Conservation (phyloP, 2,797 vertebrate genomes). For the Cheirogaleus major region DNA sequence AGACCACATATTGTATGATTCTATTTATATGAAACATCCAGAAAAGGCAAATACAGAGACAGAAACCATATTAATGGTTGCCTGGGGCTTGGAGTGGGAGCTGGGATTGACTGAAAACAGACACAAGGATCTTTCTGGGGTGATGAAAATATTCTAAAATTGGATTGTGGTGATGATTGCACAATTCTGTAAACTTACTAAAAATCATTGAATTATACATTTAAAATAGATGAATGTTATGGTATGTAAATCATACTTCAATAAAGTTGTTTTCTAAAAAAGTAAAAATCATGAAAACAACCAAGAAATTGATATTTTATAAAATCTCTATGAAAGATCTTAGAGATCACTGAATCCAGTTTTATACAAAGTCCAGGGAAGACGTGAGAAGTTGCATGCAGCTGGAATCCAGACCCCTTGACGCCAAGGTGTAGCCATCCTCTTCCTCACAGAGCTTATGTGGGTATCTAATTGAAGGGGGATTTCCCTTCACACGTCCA, state of each 20-base stretch:
- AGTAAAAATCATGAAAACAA: neutral
- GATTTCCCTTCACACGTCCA: neutral
- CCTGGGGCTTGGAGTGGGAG: neutral
- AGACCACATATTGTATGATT: neutral
- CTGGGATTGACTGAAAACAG: neutral
- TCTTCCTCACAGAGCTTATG: neutral
- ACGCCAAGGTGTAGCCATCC: neutral
- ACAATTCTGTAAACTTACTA: neutral
- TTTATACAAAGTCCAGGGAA: neutral
- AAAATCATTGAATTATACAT: neutral
- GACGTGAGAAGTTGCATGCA: neutral
- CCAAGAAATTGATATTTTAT: neutral
- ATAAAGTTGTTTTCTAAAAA: neutral
- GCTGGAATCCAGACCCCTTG: neutral
- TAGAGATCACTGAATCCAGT: neutral
- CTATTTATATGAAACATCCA: neutral
- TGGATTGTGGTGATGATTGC: neutral
- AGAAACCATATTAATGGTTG: neutral
- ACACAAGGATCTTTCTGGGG: neutral
- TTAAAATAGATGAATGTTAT: neutral
- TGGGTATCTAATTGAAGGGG: neutral
- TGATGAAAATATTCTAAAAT: neutral
- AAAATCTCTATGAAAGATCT: neutral
- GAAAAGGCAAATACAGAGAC: neutral
- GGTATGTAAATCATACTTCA: neutral